These are phyloP conservation scores for Eleginops maclovinus DNA, from an alignment of 2,113 vertebrate genomes.

Conservation along the genomic window DNA sequence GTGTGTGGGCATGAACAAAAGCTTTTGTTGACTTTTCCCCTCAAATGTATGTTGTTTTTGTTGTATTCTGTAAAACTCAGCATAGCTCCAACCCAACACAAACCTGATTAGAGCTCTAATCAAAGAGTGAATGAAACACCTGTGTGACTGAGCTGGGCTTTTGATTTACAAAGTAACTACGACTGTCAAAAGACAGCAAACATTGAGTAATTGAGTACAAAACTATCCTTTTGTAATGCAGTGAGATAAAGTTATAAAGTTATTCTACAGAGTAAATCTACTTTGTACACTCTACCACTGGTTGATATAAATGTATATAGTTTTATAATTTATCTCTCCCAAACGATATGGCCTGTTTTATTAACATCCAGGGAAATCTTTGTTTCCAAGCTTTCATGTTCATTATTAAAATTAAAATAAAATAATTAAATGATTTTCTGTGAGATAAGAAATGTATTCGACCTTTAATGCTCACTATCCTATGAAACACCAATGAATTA, in stretches of 20 bases:
- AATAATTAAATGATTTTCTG: not conserved
- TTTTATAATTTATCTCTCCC: not conserved
- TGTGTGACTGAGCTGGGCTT: not conserved
- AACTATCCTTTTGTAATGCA: not conserved
- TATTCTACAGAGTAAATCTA: not conserved
- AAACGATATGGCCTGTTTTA: conserved; percentile 2
- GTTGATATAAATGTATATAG: not conserved
- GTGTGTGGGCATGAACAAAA: not conserved
- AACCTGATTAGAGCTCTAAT: not conserved
- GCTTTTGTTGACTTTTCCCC: not conserved
- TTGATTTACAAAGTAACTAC: not conserved
- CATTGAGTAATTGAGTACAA: not conserved
- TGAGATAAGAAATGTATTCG: not conserved
- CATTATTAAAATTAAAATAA: no score
- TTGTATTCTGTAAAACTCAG: not conserved
- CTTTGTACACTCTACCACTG: not conserved
- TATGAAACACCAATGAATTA: not conserved
- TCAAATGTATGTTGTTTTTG: not conserved
- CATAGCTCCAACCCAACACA: not conserved
- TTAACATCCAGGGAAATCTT: conserved; percentile 2
- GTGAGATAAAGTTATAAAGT: no score
- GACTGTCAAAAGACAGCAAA: not conserved
- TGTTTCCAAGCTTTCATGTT: not conserved
- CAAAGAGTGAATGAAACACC: not conserved
- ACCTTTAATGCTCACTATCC: not conserved